Conservation (phyloP, 2,113 vertebrate species). For the Hiodon alosoides region DNA sequence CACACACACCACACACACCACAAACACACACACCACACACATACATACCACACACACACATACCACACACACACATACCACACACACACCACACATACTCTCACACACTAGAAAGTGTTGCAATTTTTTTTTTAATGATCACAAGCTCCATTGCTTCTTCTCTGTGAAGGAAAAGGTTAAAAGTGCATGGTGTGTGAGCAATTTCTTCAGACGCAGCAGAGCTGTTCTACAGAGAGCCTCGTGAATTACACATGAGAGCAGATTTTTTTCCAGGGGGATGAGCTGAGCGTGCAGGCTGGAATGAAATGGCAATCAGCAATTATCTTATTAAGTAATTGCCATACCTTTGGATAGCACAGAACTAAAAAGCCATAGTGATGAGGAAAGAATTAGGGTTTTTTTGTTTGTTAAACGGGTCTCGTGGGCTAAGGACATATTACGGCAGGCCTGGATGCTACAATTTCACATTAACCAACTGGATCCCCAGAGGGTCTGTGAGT, state of each 20-base stretch:
- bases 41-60: too few species aligned
- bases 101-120: not conserved
- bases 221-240: conserved; percentile 24
- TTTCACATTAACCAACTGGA: too few species aligned
- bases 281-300: conserved; percentile 33
- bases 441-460: too few species aligned
- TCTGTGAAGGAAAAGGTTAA: not conserved
- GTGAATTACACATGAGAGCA: conserved; percentile 31
- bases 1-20: not conserved
- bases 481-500: too few species aligned
- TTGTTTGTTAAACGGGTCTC: too few species aligned
- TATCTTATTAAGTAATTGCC: conserved; percentile 14
- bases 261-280: conserved; percentile 37
- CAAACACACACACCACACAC: too few species aligned
- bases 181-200: not conserved
- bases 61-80: too few species aligned
- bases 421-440: too few species aligned
- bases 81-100: too few species aligned
- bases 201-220: not conserved
- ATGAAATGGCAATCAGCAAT: conserved; percentile 28
- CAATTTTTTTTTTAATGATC: not conserved
- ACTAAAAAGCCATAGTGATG: too few species aligned
- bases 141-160: not conserved
- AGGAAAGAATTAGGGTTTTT: too few species aligned
- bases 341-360: too few species aligned